A percentile compares a stretch with the other conserved stretches of the same genome.
Conservation (phyloP, 2,888 invertebrate genomes). For the Furcula furcula region DNA sequence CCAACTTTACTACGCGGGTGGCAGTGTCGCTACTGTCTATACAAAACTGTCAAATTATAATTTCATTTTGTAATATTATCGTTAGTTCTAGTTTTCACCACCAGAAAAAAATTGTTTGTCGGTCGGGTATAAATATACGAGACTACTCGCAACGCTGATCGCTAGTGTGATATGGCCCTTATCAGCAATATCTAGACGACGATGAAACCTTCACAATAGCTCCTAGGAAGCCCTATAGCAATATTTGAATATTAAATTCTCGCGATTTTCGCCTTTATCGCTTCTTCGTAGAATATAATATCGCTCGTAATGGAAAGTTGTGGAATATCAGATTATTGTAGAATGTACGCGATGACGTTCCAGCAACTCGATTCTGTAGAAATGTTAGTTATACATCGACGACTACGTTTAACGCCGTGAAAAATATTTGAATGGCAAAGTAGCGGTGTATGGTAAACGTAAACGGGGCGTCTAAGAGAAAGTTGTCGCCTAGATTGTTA, state of each 20-base stretch:
- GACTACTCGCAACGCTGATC: too few relatives aligned
- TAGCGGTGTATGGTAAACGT: constrained; percentile 5
- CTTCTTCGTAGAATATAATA: constrained; percentile 35
- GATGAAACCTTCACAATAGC: constrained; percentile 50
- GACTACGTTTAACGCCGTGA: not conserved
- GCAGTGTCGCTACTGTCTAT: too few relatives aligned
- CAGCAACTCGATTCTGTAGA: not conserved
- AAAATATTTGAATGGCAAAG: not conserved
- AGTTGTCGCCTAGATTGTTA: constrained; percentile 15
- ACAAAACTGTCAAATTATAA: too few relatives aligned
- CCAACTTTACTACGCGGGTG: too few relatives aligned
- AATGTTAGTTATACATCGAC: constrained; percentile 14
- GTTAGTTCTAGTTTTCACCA: too few relatives aligned
- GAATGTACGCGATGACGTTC: constrained; percentile 34
- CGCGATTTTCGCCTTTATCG: constrained; percentile 39
- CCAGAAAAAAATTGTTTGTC: too few relatives aligned
- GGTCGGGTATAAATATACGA: too few relatives aligned
- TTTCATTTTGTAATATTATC: too few relatives aligned
- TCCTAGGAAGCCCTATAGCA: constrained; percentile 62
- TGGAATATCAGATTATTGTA: constrained; percentile 42
- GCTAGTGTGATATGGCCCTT: too few relatives aligned
- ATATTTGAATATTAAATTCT: constrained; percentile 29
- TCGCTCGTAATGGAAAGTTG: constrained; percentile 29
- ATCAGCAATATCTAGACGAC: constrained; percentile 41
- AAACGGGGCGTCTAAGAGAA: constrained; percentile 6